These are phyloP conservation scores for Kryptopterus vitreolus DNA, from an alignment of 2,797 vertebrate species.

Conservation along the genomic window DNA sequence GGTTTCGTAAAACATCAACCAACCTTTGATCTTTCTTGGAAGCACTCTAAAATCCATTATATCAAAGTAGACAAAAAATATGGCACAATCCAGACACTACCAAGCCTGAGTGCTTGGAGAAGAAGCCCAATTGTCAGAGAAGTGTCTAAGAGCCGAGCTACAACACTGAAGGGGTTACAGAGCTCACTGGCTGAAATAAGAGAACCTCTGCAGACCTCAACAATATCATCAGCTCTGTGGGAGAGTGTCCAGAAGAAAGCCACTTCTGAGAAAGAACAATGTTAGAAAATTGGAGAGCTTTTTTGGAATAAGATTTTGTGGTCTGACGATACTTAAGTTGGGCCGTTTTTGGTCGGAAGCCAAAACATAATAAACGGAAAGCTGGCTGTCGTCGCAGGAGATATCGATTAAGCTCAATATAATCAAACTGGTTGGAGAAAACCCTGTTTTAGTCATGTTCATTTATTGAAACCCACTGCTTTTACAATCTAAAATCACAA, in stretches of 20 bases:
- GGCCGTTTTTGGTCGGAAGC: background rate
- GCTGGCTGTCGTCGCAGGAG: background rate
- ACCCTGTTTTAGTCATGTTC: background rate
- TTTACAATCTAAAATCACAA: background rate
- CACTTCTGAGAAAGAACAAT: background rate
- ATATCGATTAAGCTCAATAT: background rate
- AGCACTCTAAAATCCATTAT: background rate
- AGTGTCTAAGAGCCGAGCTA: background rate
- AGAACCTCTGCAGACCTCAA: slow-evolving; percentile 2
- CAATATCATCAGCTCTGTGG: background rate
- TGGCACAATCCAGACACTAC: background rate
- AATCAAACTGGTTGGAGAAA: background rate
- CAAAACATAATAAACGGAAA: background rate
- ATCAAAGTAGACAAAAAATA: background rate
- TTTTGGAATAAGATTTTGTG: background rate
- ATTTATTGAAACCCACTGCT: background rate
- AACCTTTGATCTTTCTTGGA: background rate
- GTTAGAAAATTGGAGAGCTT: background rate
- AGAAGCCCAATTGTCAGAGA: background rate
- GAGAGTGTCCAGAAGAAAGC: background rate
- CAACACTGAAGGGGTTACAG: background rate
- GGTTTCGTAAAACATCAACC: background rate
- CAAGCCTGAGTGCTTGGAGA: background rate
- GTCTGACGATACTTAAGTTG: background rate
- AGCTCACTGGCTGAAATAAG: background rate